Percentiles rank a stretch among this genome's conserved stretches.
Evolutionary conservation across 2,888 invertebrate genomes (phyloP).

Genomic region (Andricus quercusramuli): DNA sequence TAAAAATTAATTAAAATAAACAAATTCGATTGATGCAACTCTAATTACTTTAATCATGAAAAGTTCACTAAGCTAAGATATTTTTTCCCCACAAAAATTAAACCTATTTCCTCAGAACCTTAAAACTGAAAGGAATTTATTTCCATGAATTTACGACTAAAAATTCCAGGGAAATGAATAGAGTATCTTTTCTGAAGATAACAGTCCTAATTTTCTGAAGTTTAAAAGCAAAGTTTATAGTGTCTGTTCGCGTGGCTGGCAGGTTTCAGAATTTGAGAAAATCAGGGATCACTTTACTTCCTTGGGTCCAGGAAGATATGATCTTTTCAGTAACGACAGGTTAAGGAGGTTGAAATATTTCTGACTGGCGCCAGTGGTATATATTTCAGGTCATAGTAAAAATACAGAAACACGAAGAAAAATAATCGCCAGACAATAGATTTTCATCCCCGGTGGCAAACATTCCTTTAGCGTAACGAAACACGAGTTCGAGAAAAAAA

Average conservation of each 20-base stretch:
- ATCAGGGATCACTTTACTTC: slow-evolving; percentile 52
- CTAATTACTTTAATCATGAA: too few relatives aligned
- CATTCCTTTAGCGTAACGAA: neutral
- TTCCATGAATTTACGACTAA: slow-evolving; percentile 7
- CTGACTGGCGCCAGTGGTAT: slow-evolving; percentile 72
- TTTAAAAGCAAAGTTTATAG: slow-evolving; percentile 15
- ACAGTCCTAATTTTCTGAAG: slow-evolving; percentile 16
- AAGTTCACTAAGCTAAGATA: neutral
- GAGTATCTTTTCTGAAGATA: neutral
- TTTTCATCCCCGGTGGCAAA: neutral
- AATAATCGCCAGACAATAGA: slow-evolving; percentile 44
- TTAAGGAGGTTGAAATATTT: slow-evolving; percentile 71
- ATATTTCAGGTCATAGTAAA: slow-evolving; percentile 56
- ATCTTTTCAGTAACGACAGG: slow-evolving; percentile 73
- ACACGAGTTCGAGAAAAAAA: slow-evolving; percentile 1
- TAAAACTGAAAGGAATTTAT: slow-evolving; percentile 1
- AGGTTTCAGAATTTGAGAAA: slow-evolving; percentile 54
- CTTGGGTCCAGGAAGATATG: slow-evolving; percentile 60
- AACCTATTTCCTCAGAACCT: neutral
- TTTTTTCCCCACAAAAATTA: neutral
- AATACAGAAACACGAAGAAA: slow-evolving; percentile 48
- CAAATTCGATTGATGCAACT: too few relatives aligned
- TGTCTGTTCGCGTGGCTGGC: slow-evolving; percentile 45
- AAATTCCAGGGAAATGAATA: neutral
- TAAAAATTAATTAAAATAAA: too few relatives aligned